A percentile compares a stretch with the other conserved stretches of the same genome.
Evolutionary conservation across 2,797 vertebrate genomes (phyloP).

Genomic region (Oreonectes daqikongensis): DNA sequence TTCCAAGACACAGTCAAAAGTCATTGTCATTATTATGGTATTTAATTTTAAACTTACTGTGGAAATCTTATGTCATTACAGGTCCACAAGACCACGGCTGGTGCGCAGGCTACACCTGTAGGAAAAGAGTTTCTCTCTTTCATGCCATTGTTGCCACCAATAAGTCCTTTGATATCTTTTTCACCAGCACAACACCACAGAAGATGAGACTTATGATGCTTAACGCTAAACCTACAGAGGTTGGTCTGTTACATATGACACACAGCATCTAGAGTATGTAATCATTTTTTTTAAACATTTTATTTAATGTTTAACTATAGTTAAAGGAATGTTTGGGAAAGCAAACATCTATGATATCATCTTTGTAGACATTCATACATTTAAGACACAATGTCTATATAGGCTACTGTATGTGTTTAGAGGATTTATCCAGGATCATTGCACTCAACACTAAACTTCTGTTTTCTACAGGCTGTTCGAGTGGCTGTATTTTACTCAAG

Average conservation of each 20-base stretch:
- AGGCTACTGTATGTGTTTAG: not conserved
- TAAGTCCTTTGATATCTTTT: slow-evolving; percentile 78
- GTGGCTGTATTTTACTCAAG: slow-evolving; percentile 84
- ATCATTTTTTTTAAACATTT: not conserved
- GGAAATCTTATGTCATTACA: slow-evolving; percentile 53
- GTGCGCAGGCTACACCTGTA: slow-evolving; percentile 86
- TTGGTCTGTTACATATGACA: slow-evolving; percentile 53
- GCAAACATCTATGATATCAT: not conserved
- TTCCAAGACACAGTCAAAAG: too few relatives aligned
- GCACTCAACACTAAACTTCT: not conserved
- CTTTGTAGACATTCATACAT: not conserved
- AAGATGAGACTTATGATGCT: slow-evolving; percentile 86
- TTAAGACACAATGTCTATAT: not conserved
- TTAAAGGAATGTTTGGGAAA: not conserved
- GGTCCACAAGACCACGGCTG: slow-evolving; percentile 90
- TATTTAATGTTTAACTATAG: too few relatives aligned
- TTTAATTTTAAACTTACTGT: not conserved
- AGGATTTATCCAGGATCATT: not conserved
- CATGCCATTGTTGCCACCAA: slow-evolving; percentile 81
- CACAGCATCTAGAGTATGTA: not conserved
- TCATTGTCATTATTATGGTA: not conserved
- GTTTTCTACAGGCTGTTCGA: slow-evolving; percentile 72
- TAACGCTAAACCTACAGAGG: slow-evolving; percentile 74
- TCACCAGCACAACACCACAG: slow-evolving; percentile 83
- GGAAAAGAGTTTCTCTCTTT: slow-evolving; percentile 83